Evolutionary conservation across 2,797 vertebrate genomes (phyloP), one percentile per base, ranked within the genome.

Genomic region (Gobio occitaniae): DNA sequence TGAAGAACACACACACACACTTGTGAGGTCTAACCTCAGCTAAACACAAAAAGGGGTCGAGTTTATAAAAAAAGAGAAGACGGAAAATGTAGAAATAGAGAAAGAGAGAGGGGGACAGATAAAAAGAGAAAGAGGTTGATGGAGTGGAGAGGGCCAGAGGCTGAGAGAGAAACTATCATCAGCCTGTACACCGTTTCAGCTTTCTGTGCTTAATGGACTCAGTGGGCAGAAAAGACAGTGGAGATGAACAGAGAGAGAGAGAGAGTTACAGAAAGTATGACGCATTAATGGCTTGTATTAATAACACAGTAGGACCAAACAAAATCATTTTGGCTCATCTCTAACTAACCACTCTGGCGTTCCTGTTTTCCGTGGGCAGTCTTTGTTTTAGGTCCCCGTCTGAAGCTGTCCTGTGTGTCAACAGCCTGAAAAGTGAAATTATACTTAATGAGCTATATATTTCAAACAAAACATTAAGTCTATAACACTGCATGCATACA

Each of bases 171-270:
- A 82, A 81, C 84, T 85, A 88, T 90, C 85, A 89, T 86, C 81
- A 74, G 71, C 75, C 61, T 77, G 80, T 82, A 74, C 84, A 84
- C 82, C 79, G 81, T 87, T 90, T 87, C 78, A 86, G 86, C 85
- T 89, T 84, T 87, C 85, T 87, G 84, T 89, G 89, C 87, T 90
- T 90, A 89, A 90, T 90, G 90, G 83, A 88, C 86, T 88, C 66
- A 82, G 84, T 88, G 88, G 83, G 84, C 75, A 85, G 77, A 44
- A 63, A 69, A 83, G 84, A 86, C 76, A 77, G 83, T 36, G 25
- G 17, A 83, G 88, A 85, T 59, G 71, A 81, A 75, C 32, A 54
- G 44, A 84, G 78, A 79, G 75, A 82, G 78, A 66, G 48, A 75
- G 78, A 54, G 77, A 47, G 36, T 80, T 80, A 75, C 68, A 50